A percentile compares a stretch with the other conserved stretches of the same genome.
Conservation (phyloP, 2,113 vertebrate species). For the Eubucco bourcierii region DNA sequence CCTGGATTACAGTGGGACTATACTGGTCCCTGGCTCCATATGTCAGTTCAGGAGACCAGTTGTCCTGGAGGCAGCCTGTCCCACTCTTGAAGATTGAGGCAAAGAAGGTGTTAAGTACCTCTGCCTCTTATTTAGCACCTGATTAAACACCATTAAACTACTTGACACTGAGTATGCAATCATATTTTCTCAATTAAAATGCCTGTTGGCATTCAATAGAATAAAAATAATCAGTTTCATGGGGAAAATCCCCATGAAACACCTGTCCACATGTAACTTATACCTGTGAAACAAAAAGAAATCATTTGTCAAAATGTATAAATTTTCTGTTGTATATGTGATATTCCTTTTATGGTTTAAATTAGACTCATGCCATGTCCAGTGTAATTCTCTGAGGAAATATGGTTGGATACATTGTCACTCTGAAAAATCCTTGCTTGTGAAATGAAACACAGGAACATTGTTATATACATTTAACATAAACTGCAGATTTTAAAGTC, state of each 20-base stretch:
- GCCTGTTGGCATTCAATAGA: neutral
- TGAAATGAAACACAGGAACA: neutral
- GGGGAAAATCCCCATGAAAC: neutral
- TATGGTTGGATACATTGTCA: neutral
- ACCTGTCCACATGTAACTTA: neutral
- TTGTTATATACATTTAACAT: neutral
- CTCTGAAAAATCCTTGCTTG: neutral
- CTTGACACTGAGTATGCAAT: neutral
- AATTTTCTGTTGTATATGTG: neutral
- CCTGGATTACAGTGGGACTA: no score
- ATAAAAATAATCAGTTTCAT: neutral
- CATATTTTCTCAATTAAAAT: slow-evolving; percentile 27
- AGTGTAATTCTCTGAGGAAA: neutral
- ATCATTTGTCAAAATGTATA: slow-evolving; percentile 6
- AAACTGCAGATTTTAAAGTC: neutral
- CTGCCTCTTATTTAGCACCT: neutral
- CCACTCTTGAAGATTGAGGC: no score
- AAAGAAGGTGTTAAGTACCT: no score
- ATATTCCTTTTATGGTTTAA: neutral
- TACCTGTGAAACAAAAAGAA: neutral
- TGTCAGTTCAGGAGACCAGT: no score
- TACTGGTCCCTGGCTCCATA: no score
- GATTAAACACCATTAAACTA: slow-evolving; percentile 3
- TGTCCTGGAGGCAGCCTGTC: no score
- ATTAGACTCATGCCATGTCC: neutral